Evolutionary conservation across 2,888 invertebrate genomes (phyloP), one percentile per base, ranked within the genome.

Genomic region (Plebejus anna): DNA sequence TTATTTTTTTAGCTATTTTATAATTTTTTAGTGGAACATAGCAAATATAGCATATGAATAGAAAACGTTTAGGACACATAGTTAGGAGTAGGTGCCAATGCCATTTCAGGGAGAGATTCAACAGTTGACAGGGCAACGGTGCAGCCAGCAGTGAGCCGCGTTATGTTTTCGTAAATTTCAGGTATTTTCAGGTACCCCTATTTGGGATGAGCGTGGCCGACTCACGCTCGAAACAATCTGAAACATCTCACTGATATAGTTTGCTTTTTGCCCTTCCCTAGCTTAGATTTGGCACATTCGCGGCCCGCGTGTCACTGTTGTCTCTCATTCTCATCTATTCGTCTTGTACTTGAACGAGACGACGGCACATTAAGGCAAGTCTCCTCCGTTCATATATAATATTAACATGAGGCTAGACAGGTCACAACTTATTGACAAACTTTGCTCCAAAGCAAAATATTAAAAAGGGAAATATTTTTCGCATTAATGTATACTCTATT

Each of bases 251-350:
- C 93, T 94, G 91, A 94, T 91, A 90, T 89, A 91, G 94, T 94
- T 92, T 94, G 94, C 94, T 94, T 94, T 94, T 89, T 94, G 94
- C 94, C 94, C 93, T 91, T 94, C 93, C 94, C 92, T 94, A 94
- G 94, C 94, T 88, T 94, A 94, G 94, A 94, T 94, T 88, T 94
- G 94, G 94, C 94, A 94, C 92, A 93, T 92, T 92, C 89, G 92
- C 92, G 94, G 94, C 94, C 92, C 93, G 93, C 94, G 94, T 94
- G 92, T 94, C 94, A 94, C 94, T 94, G 94, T 94, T 94, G 94
- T 93, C 94, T 94, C 94, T 94, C 94, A 93, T 93, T 93, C 91
- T 93, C 94, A 93, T 90, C 91, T 92, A 90, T 92, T 93, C 93
- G 91, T 92, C 94, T 92, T 94, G 92, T 94, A 94, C 93, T 94